These are phyloP conservation scores for Falco punctatus DNA, from an alignment of 2,113 vertebrate genomes.

Conservation along the genomic window DNA sequence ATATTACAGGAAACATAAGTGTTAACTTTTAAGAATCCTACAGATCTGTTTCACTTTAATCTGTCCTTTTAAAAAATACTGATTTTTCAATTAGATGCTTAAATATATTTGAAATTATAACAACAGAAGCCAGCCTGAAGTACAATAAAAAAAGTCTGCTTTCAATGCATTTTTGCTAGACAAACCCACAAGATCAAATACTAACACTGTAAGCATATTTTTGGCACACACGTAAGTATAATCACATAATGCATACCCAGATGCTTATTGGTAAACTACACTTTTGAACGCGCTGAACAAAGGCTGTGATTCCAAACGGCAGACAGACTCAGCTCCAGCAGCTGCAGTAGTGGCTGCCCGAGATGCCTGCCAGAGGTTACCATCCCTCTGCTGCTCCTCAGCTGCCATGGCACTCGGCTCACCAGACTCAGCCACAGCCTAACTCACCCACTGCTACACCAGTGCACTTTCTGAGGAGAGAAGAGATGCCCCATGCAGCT, in stretches of 20 bases:
- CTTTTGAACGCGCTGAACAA: neutral
- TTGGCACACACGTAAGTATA: neutral
- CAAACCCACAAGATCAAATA: slow-evolving; percentile 5
- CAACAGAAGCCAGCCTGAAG: slow-evolving; percentile 66
- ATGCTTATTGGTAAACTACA: slow-evolving; percentile 4
- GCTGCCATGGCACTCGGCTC: neutral
- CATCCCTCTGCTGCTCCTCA: neutral
- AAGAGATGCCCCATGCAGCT: neutral
- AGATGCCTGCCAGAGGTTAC: neutral
- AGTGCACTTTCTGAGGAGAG: neutral
- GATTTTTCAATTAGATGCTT: slow-evolving; percentile 41
- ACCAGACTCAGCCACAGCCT: neutral
- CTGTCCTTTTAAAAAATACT: slow-evolving; percentile 11
- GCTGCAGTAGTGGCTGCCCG: neutral
- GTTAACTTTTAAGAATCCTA: neutral
- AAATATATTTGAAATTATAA: slow-evolving; percentile 41
- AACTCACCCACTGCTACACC: neutral
- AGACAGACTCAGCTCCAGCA: neutral
- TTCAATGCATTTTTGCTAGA: slow-evolving; percentile 37
- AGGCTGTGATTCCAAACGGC: neutral
- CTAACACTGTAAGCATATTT: slow-evolving; percentile 10
- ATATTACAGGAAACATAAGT: slow-evolving; percentile 21
- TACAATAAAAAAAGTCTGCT: slow-evolving; percentile 28
- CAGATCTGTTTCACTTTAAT: neutral
- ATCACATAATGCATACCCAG: slow-evolving; percentile 13